phyloP scores from a whole-genome alignment of 2,113 vertebrate genomes.

The Montifringilla adamsi region DNA sequence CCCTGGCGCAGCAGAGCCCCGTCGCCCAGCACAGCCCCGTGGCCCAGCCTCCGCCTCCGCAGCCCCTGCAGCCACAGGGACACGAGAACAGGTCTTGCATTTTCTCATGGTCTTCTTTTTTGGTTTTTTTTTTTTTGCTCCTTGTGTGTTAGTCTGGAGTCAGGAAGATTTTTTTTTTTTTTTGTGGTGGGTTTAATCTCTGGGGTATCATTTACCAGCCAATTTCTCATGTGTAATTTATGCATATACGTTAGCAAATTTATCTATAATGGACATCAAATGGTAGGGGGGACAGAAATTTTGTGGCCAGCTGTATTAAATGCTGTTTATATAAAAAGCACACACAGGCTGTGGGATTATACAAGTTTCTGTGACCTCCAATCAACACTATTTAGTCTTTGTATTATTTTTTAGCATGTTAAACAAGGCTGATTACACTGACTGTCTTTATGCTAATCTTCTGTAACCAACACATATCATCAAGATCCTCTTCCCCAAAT shows the following conservation, averaged over 20 bases:
- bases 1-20: conserved; percentile 76
- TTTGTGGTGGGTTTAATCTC: neutral
- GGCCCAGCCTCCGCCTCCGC: conserved; percentile 76
- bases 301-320: conserved; percentile 5
- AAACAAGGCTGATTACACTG: neutral
- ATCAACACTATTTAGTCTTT: conserved; percentile 8
- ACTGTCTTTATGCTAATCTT: conserved; percentile 23
- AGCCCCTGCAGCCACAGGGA: conserved; percentile 86
- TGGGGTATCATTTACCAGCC: neutral
- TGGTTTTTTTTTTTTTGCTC: fast-evolving
- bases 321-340: neutral
- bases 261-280: neutral
- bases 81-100: conserved; percentile 87
- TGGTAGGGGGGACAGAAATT: neutral
- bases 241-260: neutral
- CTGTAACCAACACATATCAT: neutral
- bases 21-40: conserved; percentile 75
- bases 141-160: neutral
- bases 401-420: neutral
- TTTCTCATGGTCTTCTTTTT: too few species aligned
- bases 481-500: neutral
- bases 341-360: neutral
- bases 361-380: neutral
- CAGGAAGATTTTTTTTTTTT: neutral
- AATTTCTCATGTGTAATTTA: neutral